phyloP scores from a whole-genome alignment of 2,888 invertebrate genomes.

The Scaptomyza tumidula region DNA sequence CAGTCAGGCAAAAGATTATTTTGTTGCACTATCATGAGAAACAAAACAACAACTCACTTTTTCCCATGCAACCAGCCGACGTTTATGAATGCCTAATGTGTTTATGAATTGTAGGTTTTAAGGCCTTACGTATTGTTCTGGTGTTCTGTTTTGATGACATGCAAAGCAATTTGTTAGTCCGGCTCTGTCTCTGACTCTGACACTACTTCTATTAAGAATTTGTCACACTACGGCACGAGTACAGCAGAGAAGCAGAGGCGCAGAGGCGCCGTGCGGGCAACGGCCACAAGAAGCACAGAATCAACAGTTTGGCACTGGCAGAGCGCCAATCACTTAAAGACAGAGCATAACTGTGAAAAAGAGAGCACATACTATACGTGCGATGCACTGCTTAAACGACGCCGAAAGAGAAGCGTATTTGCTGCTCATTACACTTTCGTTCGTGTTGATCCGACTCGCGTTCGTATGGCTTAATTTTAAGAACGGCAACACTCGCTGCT shows the following conservation, averaged over 20 bases:
- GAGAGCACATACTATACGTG: neutral
- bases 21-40: conserved; percentile 37
- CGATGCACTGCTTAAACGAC: conserved; percentile 69
- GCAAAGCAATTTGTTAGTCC: conserved; percentile 51
- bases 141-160: conserved; percentile 43
- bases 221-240: neutral
- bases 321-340: conserved; percentile 10
- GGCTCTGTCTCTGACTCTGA: conserved; percentile 8
- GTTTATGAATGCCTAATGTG: conserved; percentile 63
- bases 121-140: conserved; percentile 28
- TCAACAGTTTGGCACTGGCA: conserved; percentile 72
- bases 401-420: conserved; percentile 22
- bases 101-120: conserved; percentile 52
- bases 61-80: conserved; percentile 21
- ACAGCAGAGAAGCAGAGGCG: conserved; percentile 5
- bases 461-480: conserved; percentile 57
- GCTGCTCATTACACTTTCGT: conserved; percentile 6
- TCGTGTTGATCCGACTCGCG: conserved; percentile 25
- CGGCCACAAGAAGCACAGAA: conserved; percentile 34
- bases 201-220: conserved; percentile 19
- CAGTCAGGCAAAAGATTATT: conserved; percentile 38
- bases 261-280: conserved; percentile 5
- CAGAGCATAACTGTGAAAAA: neutral
- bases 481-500: conserved; percentile 61
- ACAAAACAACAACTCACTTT: conserved; percentile 31